Conservation (phyloP, 1,140 invertebrate species). For the Amyelois transitella region DNA sequence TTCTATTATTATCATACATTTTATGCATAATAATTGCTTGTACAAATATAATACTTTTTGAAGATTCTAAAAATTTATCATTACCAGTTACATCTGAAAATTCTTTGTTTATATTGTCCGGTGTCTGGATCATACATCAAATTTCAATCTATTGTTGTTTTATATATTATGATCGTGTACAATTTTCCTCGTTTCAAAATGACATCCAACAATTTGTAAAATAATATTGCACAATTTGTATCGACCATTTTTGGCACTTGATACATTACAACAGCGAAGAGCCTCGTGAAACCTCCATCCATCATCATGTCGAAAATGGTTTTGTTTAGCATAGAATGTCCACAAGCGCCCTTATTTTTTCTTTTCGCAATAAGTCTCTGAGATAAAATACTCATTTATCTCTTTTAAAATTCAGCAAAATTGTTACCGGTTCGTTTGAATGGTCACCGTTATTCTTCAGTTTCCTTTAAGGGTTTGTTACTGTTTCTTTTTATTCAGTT, state of each 20-base stretch:
- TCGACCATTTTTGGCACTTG: conserved; percentile 13
- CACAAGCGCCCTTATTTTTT: conserved; percentile 29
- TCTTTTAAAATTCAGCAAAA: conserved; percentile 13
- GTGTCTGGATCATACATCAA: neutral
- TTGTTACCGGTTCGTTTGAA: neutral
- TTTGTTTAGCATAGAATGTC: conserved; percentile 49
- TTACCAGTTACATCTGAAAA: too few relatives aligned
- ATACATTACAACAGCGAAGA: conserved; percentile 13
- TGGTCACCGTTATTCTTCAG: neutral
- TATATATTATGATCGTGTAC: neutral
- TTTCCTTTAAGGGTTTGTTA: neutral
- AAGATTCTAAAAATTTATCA: too few relatives aligned
- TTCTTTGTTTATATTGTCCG: too few relatives aligned
- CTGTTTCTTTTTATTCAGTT: conserved; percentile 1
- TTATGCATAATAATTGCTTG: too few relatives aligned
- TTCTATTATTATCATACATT: too few relatives aligned
- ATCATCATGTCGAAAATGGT: conserved; percentile 34
- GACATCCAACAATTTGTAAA: neutral
- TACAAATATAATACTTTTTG: too few relatives aligned
- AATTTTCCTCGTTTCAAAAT: neutral
- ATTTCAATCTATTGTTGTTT: neutral
- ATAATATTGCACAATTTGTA: conserved; percentile 16
- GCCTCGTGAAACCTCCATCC: conserved; percentile 23
- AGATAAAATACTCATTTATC: conserved; percentile 42
- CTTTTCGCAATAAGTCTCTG: conserved; percentile 21